Evolutionary conservation across 2,797 vertebrate species (phyloP).

Genomic region (Aldrovandia affinis): DNA sequence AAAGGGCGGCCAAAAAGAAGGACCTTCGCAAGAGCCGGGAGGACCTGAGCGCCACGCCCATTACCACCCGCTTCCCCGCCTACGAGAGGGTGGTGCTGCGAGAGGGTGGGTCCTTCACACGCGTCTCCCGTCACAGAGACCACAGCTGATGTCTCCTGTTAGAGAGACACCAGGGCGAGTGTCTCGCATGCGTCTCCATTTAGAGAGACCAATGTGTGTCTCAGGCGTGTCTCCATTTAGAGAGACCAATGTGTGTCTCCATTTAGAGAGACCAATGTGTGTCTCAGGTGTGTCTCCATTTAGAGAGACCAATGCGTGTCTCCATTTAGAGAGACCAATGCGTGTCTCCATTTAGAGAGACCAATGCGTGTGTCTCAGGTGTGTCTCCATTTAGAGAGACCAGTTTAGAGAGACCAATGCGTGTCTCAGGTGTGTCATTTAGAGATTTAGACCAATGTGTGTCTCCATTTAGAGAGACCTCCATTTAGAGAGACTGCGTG

Average conservation of each 20-base stretch:
- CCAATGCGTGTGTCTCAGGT: not conserved
- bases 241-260: not conserved
- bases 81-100: conserved; percentile 92
- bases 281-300: not conserved
- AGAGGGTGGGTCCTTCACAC: conserved; percentile 77
- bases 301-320: not conserved
- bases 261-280: not conserved
- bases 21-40: conserved; percentile 93
- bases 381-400: not conserved
- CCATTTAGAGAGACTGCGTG: too few species aligned
- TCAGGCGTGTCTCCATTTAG: too few species aligned
- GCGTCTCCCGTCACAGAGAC: not conserved
- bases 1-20: conserved; percentile 91
- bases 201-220: not conserved
- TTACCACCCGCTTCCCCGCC: conserved; percentile 89
- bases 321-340: not conserved
- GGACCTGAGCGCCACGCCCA: conserved; percentile 78
- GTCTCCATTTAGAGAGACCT: not conserved
- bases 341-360: not conserved
- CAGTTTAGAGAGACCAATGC: not conserved
- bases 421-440: not conserved
- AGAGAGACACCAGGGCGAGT: not conserved
- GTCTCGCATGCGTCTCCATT: not conserved
- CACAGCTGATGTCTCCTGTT: not conserved
- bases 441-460: not conserved